These are phyloP conservation scores for Drosophila neocordata DNA, from an alignment of 1,140 invertebrate species.

Conservation along the genomic window DNA sequence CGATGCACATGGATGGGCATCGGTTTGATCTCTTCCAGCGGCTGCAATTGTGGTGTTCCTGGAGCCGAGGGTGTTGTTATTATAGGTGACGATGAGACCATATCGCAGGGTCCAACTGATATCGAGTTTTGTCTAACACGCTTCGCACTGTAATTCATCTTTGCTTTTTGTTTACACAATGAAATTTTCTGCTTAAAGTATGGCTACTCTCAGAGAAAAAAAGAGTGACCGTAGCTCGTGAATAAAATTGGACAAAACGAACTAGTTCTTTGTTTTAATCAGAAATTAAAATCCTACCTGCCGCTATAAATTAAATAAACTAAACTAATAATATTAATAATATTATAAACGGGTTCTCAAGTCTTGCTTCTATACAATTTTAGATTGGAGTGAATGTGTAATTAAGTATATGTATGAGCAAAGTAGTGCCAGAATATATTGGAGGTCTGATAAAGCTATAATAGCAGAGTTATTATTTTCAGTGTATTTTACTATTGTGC, in stretches of 20 bases:
- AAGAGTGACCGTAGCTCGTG: not conserved
- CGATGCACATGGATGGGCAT: slow-evolving; percentile 60
- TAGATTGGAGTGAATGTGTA: no score
- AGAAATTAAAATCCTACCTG: not conserved
- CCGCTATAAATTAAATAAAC: no score
- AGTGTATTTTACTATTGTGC: not conserved
- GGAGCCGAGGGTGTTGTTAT: slow-evolving; percentile 52
- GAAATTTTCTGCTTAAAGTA: not conserved
- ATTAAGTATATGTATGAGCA: no score
- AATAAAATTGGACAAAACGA: not conserved
- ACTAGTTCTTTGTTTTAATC: not conserved
- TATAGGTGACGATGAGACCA: slow-evolving; percentile 44
- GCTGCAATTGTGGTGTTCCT: slow-evolving; percentile 56
- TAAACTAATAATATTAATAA: no score
- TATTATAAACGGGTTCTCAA: no score
- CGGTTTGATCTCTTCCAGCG: slow-evolving; percentile 53
- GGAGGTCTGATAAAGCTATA: no score
- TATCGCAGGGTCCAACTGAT: slow-evolving; percentile 44
- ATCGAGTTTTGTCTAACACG: slow-evolving; percentile 66
- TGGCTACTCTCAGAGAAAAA: not conserved
- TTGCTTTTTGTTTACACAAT: not conserved
- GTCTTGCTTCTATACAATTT: no score
- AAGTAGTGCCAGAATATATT: no score
- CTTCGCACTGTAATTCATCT: slow-evolving; percentile 69
- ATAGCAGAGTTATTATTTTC: not conserved